These are phyloP conservation scores for Stomatorhinus ivindoensis DNA, from an alignment of 2,113 vertebrate species.

Conservation along the genomic window DNA sequence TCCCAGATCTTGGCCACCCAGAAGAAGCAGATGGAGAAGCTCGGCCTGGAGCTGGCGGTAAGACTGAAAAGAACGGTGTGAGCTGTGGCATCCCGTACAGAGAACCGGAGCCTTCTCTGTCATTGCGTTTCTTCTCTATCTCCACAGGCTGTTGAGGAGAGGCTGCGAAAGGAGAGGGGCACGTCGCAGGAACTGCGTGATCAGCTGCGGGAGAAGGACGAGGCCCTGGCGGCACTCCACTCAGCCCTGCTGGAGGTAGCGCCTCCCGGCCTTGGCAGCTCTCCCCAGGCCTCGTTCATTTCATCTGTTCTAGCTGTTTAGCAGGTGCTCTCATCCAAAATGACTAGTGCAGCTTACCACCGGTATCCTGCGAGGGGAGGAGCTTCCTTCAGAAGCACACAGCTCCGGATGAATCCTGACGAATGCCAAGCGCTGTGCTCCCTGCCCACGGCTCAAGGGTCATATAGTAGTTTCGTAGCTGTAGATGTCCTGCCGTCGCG, in stretches of 20 bases:
- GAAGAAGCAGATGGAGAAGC: slow-evolving; percentile 73
- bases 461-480: neutral
- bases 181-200: slow-evolving; percentile 56
- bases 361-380: neutral
- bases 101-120: neutral
- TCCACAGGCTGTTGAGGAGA: slow-evolving; percentile 65
- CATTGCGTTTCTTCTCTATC: slow-evolving; percentile 24
- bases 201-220: slow-evolving; percentile 65
- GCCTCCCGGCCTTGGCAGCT: neutral
- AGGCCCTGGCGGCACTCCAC: slow-evolving; percentile 51
- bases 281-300: neutral
- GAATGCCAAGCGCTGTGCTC: neutral
- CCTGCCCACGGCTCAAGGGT: neutral
- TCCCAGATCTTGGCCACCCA: slow-evolving; percentile 78
- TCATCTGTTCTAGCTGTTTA: neutral
- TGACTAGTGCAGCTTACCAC: neutral
- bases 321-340: neutral
- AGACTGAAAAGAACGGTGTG: slow-evolving; percentile 21
- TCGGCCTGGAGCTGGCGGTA: slow-evolving; percentile 69
- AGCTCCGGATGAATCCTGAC: neutral
- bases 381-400: neutral
- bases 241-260: slow-evolving; percentile 65
- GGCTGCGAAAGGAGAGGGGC: slow-evolving; percentile 60
- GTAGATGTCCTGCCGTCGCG: neutral
- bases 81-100: neutral